phyloP scores from a whole-genome alignment of 53 echinoderm and acorn worm species.

The Arbacia lixula region DNA sequence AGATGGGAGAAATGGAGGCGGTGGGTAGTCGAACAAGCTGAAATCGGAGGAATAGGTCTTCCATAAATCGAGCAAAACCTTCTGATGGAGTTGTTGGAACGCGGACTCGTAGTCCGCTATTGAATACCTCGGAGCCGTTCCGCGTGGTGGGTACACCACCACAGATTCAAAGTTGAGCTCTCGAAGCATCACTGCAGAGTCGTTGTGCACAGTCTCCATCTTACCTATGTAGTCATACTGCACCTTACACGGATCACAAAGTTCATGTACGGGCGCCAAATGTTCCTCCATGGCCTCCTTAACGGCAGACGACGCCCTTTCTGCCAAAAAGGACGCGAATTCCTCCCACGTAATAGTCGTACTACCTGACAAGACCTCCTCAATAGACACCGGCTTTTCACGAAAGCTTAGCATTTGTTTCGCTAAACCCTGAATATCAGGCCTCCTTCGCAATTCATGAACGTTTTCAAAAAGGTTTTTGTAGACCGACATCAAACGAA shows the following conservation, averaged over 20 bases:
- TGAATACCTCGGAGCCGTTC: neutral
- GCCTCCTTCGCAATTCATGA: neutral
- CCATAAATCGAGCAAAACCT: neutral
- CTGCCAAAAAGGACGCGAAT: neutral
- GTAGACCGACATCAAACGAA: neutral
- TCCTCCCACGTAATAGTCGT: neutral
- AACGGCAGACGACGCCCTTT: neutral
- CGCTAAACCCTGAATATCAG: neutral
- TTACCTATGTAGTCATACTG: neutral
- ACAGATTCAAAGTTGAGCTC: neutral
- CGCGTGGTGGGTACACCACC: slow-evolving; percentile 18
- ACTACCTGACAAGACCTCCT: neutral
- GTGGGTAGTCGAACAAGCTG: neutral
- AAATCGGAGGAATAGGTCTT: neutral
- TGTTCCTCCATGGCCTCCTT: neutral
- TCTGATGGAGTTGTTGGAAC: neutral
- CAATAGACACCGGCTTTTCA: neutral
- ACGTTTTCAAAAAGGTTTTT: neutral
- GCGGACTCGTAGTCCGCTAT: neutral
- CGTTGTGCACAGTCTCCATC: neutral
- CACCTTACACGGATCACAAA: neutral
- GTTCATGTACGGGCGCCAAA: neutral
- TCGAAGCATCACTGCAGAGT: neutral
- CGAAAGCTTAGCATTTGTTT: neutral
- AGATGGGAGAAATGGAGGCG: neutral